Evolutionary conservation across 2,888 invertebrate genomes (phyloP).

Genomic region (Toxonevra muliebris): DNA sequence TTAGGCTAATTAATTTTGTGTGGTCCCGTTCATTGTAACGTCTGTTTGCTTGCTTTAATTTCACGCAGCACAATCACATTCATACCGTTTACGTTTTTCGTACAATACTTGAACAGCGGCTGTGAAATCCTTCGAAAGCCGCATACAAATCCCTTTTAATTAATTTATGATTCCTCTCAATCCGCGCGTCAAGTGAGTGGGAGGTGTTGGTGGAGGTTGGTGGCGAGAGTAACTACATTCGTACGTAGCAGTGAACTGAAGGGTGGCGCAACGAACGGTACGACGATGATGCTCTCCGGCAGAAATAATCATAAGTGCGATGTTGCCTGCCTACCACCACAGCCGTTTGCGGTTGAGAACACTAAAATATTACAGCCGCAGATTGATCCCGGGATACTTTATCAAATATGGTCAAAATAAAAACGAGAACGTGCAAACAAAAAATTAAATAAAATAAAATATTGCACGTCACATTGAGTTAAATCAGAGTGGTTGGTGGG

Average conservation of each 20-base stretch:
- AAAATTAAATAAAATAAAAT: not conserved
- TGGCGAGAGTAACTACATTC: not conserved
- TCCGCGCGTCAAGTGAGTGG: constrained; percentile 40
- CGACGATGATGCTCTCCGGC: constrained; percentile 10
- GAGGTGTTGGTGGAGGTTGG: constrained; percentile 8
- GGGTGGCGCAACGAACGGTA: not conserved
- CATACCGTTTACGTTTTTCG: not conserved
- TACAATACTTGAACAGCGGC: constrained; percentile 47
- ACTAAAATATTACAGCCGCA: constrained; percentile 34
- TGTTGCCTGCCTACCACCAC: constrained; percentile 7
- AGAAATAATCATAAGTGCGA: constrained; percentile 2
- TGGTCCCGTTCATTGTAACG: constrained; percentile 25
- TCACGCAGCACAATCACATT: no score
- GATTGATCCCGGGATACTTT: constrained; percentile 30
- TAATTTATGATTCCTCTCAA: constrained; percentile 59
- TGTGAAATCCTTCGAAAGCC: constrained; percentile 58
- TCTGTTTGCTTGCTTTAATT: no score
- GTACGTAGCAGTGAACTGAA: not conserved
- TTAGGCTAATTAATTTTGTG: constrained; percentile 57
- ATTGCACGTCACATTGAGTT: not conserved
- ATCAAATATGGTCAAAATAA: constrained; percentile 27
- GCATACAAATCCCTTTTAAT: constrained; percentile 62
- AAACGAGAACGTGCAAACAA: not conserved
- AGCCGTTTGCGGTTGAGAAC: constrained; percentile 25
- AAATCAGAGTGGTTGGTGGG: not conserved